Conservation (phyloP, 2,888 invertebrate species). For the Eupithecia dodoneata region DNA sequence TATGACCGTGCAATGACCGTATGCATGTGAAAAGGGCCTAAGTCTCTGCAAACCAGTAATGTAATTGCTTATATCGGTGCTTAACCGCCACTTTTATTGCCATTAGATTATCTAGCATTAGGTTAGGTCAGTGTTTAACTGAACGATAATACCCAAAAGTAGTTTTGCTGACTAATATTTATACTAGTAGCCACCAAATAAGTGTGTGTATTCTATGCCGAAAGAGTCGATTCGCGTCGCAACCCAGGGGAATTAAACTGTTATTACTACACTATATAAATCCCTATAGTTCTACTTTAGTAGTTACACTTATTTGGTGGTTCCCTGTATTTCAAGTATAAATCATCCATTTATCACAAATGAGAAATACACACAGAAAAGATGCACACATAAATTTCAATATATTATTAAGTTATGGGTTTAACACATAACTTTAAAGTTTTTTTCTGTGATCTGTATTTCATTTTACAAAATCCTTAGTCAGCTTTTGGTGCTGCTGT, state of each 20-base stretch:
- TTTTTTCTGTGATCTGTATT: not conserved
- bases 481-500: constrained; percentile 36
- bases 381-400: too few species aligned
- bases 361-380: not conserved
- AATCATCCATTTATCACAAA: not conserved
- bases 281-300: too few species aligned
- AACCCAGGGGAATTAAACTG: not conserved
- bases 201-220: not conserved
- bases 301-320: not conserved
- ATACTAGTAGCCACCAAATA: not conserved
- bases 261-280: too few species aligned
- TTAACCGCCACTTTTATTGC: not conserved
- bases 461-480: not conserved
- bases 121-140: not conserved
- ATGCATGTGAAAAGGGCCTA: too few species aligned
- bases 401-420: too few species aligned
- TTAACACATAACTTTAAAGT: not conserved
- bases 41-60: not conserved
- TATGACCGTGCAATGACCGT: too few species aligned
- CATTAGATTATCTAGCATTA: not conserved
- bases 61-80: not conserved
- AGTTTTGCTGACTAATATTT: not conserved
- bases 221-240: not conserved
- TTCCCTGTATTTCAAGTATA: not conserved
- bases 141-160: not conserved